Percentiles rank a stretch among this genome's conserved stretches.
Evolutionary conservation across 2,797 vertebrate genomes (phyloP).

Genomic region (Aplochiton taeniatus): DNA sequence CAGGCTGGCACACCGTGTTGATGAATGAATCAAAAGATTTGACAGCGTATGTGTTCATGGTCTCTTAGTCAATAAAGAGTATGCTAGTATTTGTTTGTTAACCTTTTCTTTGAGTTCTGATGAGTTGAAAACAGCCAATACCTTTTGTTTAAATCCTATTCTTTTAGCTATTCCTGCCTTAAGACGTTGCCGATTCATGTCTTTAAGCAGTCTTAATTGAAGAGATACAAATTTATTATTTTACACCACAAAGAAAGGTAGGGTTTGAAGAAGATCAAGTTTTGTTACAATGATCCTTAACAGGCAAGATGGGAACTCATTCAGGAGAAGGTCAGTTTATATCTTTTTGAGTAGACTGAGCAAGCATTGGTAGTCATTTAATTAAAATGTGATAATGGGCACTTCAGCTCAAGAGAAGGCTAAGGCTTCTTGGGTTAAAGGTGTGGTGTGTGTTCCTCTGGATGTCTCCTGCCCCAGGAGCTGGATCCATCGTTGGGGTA

Average conservation of each 20-base stretch:
- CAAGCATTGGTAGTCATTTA: slow-evolving; percentile 47
- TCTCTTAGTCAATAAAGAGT: too few relatives aligned
- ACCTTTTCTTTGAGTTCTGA: too few relatives aligned
- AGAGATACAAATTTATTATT: neutral
- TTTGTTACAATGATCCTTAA: neutral
- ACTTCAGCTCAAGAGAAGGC: slow-evolving; percentile 42
- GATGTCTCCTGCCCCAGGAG: slow-evolving; percentile 52
- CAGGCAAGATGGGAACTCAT: slow-evolving; percentile 37
- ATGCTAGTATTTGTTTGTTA: too few relatives aligned
- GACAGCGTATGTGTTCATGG: too few relatives aligned
- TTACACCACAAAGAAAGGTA: neutral
- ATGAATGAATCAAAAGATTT: too few relatives aligned
- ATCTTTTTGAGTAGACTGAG: slow-evolving; percentile 34
- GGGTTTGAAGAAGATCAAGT: too few relatives aligned
- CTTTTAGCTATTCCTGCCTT: too few relatives aligned
- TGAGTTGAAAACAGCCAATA: too few relatives aligned
- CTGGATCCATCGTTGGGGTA: slow-evolving; percentile 64
- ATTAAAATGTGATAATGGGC: slow-evolving; percentile 79
- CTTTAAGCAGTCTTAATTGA: neutral
- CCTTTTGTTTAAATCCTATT: too few relatives aligned
- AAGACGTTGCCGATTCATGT: neutral
- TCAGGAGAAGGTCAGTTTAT: slow-evolving; percentile 36
- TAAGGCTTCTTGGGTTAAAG: slow-evolving; percentile 50
- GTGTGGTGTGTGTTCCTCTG: slow-evolving; percentile 45
- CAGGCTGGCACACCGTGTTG: too few relatives aligned